Evolutionary conservation across 2,888 invertebrate genomes (phyloP).

Genomic region (Nomada lathburiana): DNA sequence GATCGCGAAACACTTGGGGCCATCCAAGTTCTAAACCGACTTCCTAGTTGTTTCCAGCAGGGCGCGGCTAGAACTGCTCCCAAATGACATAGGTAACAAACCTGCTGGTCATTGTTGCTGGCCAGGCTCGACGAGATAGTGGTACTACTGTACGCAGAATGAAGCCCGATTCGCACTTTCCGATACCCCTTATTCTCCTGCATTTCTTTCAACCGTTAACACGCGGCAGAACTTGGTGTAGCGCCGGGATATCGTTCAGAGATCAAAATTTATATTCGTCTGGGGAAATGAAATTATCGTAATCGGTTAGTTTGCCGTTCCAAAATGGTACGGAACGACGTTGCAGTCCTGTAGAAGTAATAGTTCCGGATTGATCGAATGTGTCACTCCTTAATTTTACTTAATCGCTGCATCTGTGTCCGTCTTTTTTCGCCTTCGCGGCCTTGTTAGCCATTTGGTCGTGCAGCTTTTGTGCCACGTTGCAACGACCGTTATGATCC

Average conservation of each 20-base stretch:
- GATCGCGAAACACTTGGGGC: conserved; percentile 65
- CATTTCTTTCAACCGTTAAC: too few relatives aligned
- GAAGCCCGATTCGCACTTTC: not conserved
- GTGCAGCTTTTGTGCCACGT: too few relatives aligned
- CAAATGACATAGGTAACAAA: conserved; percentile 65
- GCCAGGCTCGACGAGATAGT: not conserved
- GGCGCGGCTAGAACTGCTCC: conserved; percentile 60
- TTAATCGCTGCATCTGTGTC: too few relatives aligned
- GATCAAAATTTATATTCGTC: not conserved
- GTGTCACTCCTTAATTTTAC: too few relatives aligned
- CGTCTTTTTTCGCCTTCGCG: too few relatives aligned
- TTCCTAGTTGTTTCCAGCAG: conserved; percentile 53
- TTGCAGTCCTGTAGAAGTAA: not conserved
- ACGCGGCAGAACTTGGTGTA: too few relatives aligned
- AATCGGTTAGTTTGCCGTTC: not conserved
- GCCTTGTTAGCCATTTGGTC: too few relatives aligned
- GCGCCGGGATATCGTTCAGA: not conserved
- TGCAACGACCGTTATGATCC: too few relatives aligned
- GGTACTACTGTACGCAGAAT: not conserved
- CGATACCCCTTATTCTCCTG: too few relatives aligned
- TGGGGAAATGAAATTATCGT: not conserved
- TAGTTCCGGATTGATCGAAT: too few relatives aligned
- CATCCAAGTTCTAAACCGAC: conserved; percentile 68
- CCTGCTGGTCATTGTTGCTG: not conserved
- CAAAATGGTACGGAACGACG: not conserved